phyloP scores from a whole-genome alignment of 2,797 vertebrate genomes.

The Amblyopsis hoosieri region DNA sequence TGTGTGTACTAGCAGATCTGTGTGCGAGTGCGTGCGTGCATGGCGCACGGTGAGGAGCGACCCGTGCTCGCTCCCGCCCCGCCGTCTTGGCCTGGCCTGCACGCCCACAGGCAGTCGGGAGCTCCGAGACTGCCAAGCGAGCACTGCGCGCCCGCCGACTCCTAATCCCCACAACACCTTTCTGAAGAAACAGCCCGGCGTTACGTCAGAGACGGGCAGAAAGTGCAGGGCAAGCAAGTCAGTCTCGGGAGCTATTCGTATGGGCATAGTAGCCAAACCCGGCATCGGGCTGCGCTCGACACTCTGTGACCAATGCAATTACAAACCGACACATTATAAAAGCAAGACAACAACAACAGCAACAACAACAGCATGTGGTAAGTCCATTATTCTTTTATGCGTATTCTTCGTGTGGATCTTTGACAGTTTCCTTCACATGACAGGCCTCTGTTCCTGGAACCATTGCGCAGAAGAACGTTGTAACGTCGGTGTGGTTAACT shows the following conservation, averaged over 20 bases:
- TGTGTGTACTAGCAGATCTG: constrained; percentile 21
- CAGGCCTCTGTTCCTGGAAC: constrained; percentile 71
- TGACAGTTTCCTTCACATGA: constrained; percentile 68
- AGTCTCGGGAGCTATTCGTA: constrained; percentile 75
- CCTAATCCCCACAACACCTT: constrained; percentile 55
- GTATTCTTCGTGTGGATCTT: constrained; percentile 41
- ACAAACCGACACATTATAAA: constrained; percentile 62
- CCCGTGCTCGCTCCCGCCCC: constrained; percentile 50
- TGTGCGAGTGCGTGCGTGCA: constrained; percentile 44
- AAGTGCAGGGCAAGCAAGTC: constrained; percentile 80
- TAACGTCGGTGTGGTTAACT: constrained; percentile 25
- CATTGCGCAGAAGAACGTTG: constrained; percentile 67
- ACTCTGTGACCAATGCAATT: constrained; percentile 71
- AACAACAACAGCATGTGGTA: constrained; percentile 64
- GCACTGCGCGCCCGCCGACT: constrained; percentile 41
- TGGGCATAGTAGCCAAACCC: constrained; percentile 75
- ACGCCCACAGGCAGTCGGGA: constrained; percentile 47
- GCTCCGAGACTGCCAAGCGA: constrained; percentile 42
- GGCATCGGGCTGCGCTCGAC: constrained; percentile 70
- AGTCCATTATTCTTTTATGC: constrained; percentile 66
- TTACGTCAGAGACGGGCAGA: constrained; percentile 77
- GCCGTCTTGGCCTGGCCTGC: constrained; percentile 55
- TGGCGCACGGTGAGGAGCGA: constrained; percentile 50
- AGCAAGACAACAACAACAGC: constrained; percentile 26
- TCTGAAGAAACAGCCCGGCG: constrained; percentile 71